phyloP scores from a whole-genome alignment of 2,797 vertebrate genomes.

The Garrulus glandarius region DNA sequence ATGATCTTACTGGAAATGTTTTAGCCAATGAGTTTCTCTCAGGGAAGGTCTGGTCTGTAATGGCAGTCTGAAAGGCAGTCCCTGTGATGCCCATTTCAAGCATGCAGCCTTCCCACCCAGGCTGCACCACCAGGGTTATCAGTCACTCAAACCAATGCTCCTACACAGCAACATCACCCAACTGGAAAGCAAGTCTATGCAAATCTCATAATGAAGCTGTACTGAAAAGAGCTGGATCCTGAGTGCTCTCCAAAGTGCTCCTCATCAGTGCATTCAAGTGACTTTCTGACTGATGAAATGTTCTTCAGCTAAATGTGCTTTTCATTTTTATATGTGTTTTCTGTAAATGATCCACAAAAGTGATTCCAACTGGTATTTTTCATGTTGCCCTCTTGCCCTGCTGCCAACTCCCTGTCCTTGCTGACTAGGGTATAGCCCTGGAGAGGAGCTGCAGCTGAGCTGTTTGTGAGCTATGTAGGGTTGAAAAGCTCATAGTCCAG shows the following conservation, averaged over 20 bases:
- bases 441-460: neutral
- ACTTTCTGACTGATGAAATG: neutral
- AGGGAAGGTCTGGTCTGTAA: neutral
- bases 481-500: neutral
- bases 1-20: neutral
- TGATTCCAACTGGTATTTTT: neutral
- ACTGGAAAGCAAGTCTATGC: neutral
- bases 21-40: neutral
- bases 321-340: neutral
- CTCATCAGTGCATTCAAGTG: neutral
- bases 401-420: neutral
- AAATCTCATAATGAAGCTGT: neutral
- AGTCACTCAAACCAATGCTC: neutral
- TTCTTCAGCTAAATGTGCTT: constrained; percentile 8
- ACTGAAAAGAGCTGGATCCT: neutral
- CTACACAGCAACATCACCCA: neutral
- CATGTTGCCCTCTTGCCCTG: neutral
- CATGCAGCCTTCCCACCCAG: neutral
- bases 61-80: neutral
- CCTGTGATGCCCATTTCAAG: neutral
- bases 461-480: neutral
- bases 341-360: neutral
- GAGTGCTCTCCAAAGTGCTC: neutral
- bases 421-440: neutral
- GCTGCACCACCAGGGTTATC: neutral